Conservation (phyloP, 2,888 invertebrate genomes). For the Elmis aenea region DNA sequence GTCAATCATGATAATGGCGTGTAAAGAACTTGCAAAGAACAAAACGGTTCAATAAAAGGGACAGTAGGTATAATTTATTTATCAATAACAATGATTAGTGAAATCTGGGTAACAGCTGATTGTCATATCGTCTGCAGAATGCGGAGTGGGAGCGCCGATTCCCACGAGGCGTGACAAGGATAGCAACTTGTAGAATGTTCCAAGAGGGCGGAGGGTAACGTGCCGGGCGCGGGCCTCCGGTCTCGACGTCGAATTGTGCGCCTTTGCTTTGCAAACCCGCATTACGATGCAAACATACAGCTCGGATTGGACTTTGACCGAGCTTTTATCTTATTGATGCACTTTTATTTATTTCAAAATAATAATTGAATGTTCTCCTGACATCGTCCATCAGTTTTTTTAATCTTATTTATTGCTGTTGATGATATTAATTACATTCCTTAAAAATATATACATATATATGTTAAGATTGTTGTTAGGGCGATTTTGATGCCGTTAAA, state of each 20-base stretch:
- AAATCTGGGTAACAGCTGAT: slow-evolving; percentile 40
- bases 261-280: slow-evolving; percentile 17
- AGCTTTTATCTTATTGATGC: too few relatives aligned
- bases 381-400: too few relatives aligned
- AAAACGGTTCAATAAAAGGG: slow-evolving; percentile 11
- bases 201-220: slow-evolving; percentile 26
- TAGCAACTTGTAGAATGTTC: slow-evolving; percentile 42
- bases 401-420: too few relatives aligned
- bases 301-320: neutral
- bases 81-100: slow-evolving; percentile 31
- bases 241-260: slow-evolving; percentile 20
- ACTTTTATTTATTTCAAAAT: too few relatives aligned
- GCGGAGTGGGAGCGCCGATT: slow-evolving; percentile 39
- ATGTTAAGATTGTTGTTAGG: too few relatives aligned
- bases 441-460: too few relatives aligned
- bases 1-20: too few relatives aligned
- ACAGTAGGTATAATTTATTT: slow-evolving; percentile 22
- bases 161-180: slow-evolving; percentile 41
- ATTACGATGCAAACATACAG: slow-evolving; percentile 13
- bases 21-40: slow-evolving; percentile 3
- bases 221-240: slow-evolving; percentile 19
- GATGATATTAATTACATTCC: too few relatives aligned
- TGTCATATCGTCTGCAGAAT: slow-evolving; percentile 38
- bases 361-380: too few relatives aligned
- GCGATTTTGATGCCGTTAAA: too few relatives aligned